Evolutionary conservation across 2,888 invertebrate species (phyloP).

Genomic region (Nomada ferruginata): DNA sequence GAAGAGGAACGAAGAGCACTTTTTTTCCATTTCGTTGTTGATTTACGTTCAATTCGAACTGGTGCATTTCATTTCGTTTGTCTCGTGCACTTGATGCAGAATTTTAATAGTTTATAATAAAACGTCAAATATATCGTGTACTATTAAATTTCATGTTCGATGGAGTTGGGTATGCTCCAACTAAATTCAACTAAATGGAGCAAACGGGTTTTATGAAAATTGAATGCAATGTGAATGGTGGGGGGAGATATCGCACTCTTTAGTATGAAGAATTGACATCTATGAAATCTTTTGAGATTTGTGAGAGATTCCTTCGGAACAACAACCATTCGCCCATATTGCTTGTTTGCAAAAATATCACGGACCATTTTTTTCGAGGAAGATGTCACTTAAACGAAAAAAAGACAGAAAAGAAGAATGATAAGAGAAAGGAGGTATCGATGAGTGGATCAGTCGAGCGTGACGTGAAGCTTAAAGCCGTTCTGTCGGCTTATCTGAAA

Average conservation of each 20-base stretch:
- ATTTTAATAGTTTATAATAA: not conserved
- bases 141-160: no score
- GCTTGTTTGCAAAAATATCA: constrained; percentile 21
- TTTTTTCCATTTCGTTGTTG: not conserved
- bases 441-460: constrained; percentile 59
- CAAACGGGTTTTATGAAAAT: no score
- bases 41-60: no score
- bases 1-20: not conserved
- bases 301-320: not conserved
- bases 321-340: constrained; percentile 5
- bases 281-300: constrained; percentile 5
- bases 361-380: constrained; percentile 37
- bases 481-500: constrained; percentile 61
- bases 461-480: constrained; percentile 39
- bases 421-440: constrained; percentile 28
- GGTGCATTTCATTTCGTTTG: no score
- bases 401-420: not conserved
- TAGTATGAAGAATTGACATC: no score
- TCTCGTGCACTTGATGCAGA: not conserved
- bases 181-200: no score
- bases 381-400: constrained; percentile 29
- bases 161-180: no score
- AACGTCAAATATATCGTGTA: no score
- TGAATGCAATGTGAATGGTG: no score
- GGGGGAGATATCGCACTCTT: no score